Conservation (phyloP, 2,888 invertebrate species). For the Leuctra nigra region DNA sequence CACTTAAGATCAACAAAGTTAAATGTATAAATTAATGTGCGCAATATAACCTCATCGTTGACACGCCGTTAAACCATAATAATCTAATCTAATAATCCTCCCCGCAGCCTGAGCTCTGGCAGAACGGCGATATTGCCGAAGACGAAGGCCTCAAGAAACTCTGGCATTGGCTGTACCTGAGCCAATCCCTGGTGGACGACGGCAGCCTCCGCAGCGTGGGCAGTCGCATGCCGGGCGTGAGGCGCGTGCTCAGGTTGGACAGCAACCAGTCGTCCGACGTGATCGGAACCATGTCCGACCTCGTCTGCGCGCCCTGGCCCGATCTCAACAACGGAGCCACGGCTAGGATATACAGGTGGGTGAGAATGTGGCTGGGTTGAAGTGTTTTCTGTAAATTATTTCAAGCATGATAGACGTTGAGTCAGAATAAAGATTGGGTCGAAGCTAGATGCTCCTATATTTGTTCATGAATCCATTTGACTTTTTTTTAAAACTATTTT, state of each 20-base stretch:
- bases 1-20: too few species aligned
- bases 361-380: too few species aligned
- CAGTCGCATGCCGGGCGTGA: constrained; percentile 35
- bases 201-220: constrained; percentile 3
- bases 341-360: constrained; percentile 50
- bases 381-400: too few species aligned
- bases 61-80: too few species aligned
- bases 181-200: constrained; percentile 61
- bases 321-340: constrained; percentile 53
- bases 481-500: too few species aligned
- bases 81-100: too few species aligned
- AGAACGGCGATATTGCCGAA: constrained; percentile 67
- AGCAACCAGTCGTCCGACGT: constrained; percentile 39
- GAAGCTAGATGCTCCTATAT: too few species aligned
- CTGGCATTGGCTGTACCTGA: constrained; percentile 76
- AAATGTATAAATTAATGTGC: too few species aligned
- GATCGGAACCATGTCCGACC: constrained; percentile 51
- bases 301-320: constrained; percentile 53
- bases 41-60: too few species aligned
- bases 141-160: constrained; percentile 68
- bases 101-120: constrained; percentile 62
- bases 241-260: constrained; percentile 49
- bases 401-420: too few species aligned
- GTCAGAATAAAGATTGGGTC: too few species aligned
- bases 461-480: too few species aligned